Percentiles rank a stretch among this genome's conserved stretches.
phyloP scores from a whole-genome alignment of 53 echinoderm and acorn worm species.

The Temnopleurus reevesii region DNA sequence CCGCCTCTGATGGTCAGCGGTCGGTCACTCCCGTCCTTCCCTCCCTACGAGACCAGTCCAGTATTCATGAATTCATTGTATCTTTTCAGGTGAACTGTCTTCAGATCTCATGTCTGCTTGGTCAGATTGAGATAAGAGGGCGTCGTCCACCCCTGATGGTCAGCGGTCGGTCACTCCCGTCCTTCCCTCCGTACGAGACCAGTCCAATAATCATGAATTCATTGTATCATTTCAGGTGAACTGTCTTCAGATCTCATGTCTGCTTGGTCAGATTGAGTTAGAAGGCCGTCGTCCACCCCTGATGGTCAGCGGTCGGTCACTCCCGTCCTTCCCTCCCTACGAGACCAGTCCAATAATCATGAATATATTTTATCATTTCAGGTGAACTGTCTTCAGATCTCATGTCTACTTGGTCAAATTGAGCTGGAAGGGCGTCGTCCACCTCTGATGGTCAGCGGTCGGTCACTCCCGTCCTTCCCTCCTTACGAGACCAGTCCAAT shows the following conservation, averaged over 20 bases:
- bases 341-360: constrained; percentile 83
- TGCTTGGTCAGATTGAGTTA: constrained; percentile 94
- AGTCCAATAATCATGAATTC: constrained; percentile 63
- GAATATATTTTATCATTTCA: constrained; percentile 29
- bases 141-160: constrained; percentile 93
- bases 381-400: constrained; percentile 99
- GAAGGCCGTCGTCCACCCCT: constrained; percentile 93
- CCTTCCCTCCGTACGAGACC: constrained; percentile 88
- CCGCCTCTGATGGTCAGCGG: constrained; percentile 98
- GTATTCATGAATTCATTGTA: too few relatives aligned
- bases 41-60: constrained; percentile 84
- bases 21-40: constrained; percentile 90
- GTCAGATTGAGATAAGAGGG: constrained; percentile 96
- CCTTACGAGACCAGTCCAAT: constrained; percentile 87
- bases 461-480: constrained; percentile 89
- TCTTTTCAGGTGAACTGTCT: constrained; percentile 89
- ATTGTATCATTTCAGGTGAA: constrained; percentile 74
- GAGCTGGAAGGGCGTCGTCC: constrained; percentile 93
- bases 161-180: constrained; percentile 93
- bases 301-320: constrained; percentile 93
- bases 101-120: constrained; percentile 97
- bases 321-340: constrained; percentile 92
- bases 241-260: constrained; percentile 98
- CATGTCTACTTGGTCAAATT: constrained; percentile 96
- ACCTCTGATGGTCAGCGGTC: constrained; percentile 95